Evolutionary conservation across 2,888 invertebrate species (phyloP).

Genomic region (Cheilosia urbana): DNA sequence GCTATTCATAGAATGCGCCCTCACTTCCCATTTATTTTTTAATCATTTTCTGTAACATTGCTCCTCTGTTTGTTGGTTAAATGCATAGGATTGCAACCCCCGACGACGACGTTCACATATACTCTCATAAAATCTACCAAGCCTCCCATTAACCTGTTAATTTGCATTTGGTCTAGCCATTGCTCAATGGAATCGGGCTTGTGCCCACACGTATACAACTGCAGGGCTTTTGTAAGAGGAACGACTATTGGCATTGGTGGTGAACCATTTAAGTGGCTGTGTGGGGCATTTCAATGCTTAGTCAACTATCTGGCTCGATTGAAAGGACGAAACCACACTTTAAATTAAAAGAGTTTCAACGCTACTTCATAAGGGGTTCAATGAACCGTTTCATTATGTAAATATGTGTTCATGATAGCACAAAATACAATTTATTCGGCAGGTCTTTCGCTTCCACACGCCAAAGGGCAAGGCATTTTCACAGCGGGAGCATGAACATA

Average conservation of each 20-base stretch:
- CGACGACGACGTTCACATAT: not conserved
- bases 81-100: constrained; percentile 13
- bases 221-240: constrained; percentile 9
- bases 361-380: constrained; percentile 41
- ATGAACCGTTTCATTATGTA: constrained; percentile 47
- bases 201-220: not conserved
- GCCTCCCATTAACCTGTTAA: constrained; percentile 27
- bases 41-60: not conserved
- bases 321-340: constrained; percentile 34
- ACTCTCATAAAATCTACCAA: constrained; percentile 2
- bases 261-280: constrained; percentile 26
- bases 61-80: constrained; percentile 16
- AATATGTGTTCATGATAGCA: constrained; percentile 32
- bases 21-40: not conserved
- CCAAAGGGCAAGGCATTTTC: constrained; percentile 31
- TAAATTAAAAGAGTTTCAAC: constrained; percentile 45
- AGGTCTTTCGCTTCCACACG: not conserved
- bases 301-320: constrained; percentile 36
- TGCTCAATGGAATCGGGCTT: not conserved
- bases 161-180: constrained; percentile 46
- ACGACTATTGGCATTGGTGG: constrained; percentile 17
- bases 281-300: constrained; percentile 24
- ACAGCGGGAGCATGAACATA: constrained; percentile 48
- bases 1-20: constrained; percentile 19
- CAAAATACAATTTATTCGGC: constrained; percentile 42